These are phyloP conservation scores for Chironomus striatipennis DNA, from an alignment of 1,140 invertebrate species.

Conservation along the genomic window DNA sequence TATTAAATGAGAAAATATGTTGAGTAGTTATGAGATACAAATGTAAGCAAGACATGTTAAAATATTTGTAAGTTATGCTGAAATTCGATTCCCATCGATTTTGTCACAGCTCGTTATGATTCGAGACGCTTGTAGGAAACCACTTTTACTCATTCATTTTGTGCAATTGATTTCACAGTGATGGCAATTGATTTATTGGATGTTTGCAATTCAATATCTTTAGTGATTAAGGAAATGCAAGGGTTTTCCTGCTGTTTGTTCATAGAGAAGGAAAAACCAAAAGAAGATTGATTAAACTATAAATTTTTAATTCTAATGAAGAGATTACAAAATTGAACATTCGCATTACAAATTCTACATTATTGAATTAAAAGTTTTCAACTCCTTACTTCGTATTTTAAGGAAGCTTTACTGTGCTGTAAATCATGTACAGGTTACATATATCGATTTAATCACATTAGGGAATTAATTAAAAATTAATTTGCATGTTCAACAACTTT, in stretches of 20 bases:
- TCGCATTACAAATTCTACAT: neutral
- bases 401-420: neutral
- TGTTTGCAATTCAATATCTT: neutral
- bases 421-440: neutral
- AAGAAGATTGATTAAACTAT: too few relatives aligned
- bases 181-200: neutral
- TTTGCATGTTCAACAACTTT: neutral
- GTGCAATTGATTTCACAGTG: neutral
- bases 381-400: neutral
- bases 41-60: too few relatives aligned
- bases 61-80: neutral
- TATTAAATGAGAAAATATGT: conserved; percentile 9
- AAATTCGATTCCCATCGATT: neutral
- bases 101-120: neutral
- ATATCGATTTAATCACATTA: neutral
- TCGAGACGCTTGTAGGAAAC: conserved; percentile 1
- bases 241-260: too few relatives aligned
- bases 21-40: neutral
- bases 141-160: neutral
- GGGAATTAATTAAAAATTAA: conserved; percentile 6
- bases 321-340: neutral
- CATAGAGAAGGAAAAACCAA: too few relatives aligned
- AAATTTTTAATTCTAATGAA: neutral
- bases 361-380: neutral
- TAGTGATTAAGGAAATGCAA: too few relatives aligned